Percentiles rank a stretch among this genome's conserved stretches.
Conservation (phyloP, 2,888 invertebrate genomes). For the Campopleginae sp. region DNA sequence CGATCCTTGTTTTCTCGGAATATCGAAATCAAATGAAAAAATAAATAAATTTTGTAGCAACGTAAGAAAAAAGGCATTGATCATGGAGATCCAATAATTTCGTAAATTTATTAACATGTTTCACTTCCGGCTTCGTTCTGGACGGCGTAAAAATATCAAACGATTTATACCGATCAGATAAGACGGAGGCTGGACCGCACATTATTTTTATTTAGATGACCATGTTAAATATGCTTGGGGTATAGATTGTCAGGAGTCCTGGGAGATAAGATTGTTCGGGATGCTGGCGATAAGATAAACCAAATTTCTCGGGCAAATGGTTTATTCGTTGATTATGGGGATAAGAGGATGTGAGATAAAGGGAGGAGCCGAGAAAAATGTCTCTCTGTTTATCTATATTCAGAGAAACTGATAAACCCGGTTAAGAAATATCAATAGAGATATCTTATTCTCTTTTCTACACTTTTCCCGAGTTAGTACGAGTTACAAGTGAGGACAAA, state of each 20-base stretch:
- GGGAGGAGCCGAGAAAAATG: constrained; percentile 15
- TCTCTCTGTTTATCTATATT: constrained; percentile 5
- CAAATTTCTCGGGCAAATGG: constrained; percentile 31
- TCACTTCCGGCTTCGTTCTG: constrained; percentile 8
- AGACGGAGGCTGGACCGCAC: background rate
- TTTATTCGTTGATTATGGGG: constrained; percentile 35
- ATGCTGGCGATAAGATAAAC: constrained; percentile 55
- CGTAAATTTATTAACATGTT: background rate
- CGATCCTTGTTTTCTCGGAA: background rate
- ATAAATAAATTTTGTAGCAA: background rate
- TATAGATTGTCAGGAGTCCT: constrained; percentile 23
- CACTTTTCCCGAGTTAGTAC: background rate
- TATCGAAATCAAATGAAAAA: background rate
- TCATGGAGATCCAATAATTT: background rate
- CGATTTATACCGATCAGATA: background rate
- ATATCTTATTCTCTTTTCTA: constrained; percentile 26
- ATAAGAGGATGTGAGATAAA: constrained; percentile 47
- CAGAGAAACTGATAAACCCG: constrained; percentile 40
- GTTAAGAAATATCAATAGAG: constrained; percentile 42
- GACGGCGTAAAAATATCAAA: background rate
- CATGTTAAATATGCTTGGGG: constrained; percentile 7
- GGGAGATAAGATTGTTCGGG: constrained; percentile 38
- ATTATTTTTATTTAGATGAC: constrained; percentile 23
- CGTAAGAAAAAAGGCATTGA: background rate
- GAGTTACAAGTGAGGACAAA: constrained; percentile 26